phyloP scores from a whole-genome alignment of 2,888 invertebrate species.

The Tuberolachnus salignus region DNA sequence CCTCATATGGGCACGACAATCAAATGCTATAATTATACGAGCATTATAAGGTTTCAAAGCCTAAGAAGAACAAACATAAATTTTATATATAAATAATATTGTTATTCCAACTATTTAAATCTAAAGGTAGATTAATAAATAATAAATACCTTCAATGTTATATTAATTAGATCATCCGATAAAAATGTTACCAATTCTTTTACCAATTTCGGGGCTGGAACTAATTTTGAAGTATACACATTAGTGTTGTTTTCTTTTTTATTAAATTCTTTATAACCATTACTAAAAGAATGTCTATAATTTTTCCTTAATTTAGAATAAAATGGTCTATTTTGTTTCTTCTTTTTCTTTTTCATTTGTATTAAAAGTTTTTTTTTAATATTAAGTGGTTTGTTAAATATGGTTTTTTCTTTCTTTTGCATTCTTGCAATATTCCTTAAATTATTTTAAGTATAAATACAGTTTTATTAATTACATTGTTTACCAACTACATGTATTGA shows the following conservation, averaged over 20 bases:
- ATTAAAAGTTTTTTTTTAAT: not conserved
- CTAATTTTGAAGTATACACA: too few relatives aligned
- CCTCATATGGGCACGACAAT: not conserved
- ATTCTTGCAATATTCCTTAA: not conserved
- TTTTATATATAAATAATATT: not conserved
- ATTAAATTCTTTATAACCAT: too few relatives aligned
- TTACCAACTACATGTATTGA: not conserved
- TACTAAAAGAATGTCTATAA: too few relatives aligned
- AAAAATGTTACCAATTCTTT: not conserved
- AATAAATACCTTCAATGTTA: constrained; percentile 45
- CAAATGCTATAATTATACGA: constrained; percentile 47
- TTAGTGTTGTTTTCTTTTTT: too few relatives aligned
- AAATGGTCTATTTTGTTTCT: too few relatives aligned
- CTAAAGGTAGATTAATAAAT: not conserved
- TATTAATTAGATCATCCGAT: constrained; percentile 18
- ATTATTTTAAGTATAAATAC: not conserved
- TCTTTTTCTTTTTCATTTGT: too few relatives aligned
- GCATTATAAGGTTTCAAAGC: constrained; percentile 24
- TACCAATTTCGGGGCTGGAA: not conserved
- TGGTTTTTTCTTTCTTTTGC: not conserved
- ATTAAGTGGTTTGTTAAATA: not conserved
- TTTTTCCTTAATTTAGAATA: too few relatives aligned
- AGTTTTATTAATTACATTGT: not conserved
- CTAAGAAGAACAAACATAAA: constrained; percentile 27
- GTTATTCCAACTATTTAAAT: not conserved